phyloP scores from a whole-genome alignment of 2,113 vertebrate species.

The Cynocephalus volans region DNA sequence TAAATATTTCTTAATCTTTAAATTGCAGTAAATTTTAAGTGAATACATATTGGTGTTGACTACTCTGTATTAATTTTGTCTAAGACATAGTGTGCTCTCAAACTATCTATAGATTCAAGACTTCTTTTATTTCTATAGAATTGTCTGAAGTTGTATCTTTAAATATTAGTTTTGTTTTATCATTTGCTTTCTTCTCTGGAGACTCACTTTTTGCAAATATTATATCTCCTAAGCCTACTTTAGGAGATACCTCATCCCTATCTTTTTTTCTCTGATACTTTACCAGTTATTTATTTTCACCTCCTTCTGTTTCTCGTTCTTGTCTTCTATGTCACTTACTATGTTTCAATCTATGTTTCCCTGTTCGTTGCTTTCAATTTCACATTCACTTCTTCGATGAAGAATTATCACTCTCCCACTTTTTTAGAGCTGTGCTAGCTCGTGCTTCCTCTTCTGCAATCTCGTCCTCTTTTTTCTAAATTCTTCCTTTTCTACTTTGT shows the following conservation, averaged over 20 bases:
- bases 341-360: not conserved
- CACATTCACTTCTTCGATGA: not conserved
- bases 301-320: not conserved
- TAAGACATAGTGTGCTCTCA: not conserved
- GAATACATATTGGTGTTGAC: not conserved
- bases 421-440: not conserved
- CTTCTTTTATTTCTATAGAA: not conserved
- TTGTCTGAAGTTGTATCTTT: not conserved
- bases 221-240: not conserved
- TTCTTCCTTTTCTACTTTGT: not conserved
- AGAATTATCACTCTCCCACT: not conserved
- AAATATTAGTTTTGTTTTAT: not conserved
- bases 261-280: not conserved
- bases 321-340: not conserved
- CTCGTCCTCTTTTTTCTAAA: not conserved
- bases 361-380: not conserved
- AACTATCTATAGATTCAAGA: not conserved
- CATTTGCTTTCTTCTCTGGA: not conserved
- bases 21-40: not conserved
- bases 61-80: not conserved
- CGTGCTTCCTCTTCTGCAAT: not conserved
- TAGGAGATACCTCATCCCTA: too few relatives aligned
- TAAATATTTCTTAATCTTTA: not conserved
- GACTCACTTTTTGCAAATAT: not conserved
- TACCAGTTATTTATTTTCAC: not conserved